Evolutionary conservation across 2,113 vertebrate species (phyloP), one percentile per base, ranked within the genome.

Genomic region (Phrynosoma platyrhinos): DNA sequence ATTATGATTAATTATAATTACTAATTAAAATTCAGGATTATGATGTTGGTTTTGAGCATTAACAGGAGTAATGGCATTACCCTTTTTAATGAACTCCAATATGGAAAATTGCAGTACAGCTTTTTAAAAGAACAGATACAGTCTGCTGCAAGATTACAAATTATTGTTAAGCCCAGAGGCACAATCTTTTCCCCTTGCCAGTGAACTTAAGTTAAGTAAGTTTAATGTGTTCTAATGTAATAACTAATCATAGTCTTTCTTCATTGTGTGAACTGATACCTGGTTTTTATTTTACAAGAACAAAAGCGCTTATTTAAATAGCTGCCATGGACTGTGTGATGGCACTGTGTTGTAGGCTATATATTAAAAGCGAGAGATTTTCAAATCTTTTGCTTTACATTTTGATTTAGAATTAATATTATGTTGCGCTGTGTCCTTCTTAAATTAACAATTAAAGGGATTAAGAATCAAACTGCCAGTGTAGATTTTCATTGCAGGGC

Each of bases 21-120:
- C 96, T 97, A 97, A 97, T 98, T 97, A 98, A 98, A 97, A 97
- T 96, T 93, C 95, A 96, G 95, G 97, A 97, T 97, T 97, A 97
- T 93, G 90, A 92, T 97, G 95, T 97, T 97, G 95, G 95, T 96
- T 97, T 97, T 96, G 94, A 97, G 94, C 95, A 96, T 96, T 96
- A 97, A 93, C 93, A 93, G 91, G 95, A 97, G 93, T 95, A 96
- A 97, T 93, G 92, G 92, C 92, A 96, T 98, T 96, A 97, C 94
- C 95, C 95, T 97, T 97, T 97, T 95, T 96, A 97, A 97, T 97
- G 96, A 97, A 96, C 97, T 96, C 91, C 93, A 96, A 93, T 94
- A 95, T 95, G 21, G 71, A 93, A 97, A 97, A 95, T 95, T 91
- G 93, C 95, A 96, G 94, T 83, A 72, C 92, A 94, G 96, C 88